phyloP scores from a whole-genome alignment of 2,888 invertebrate genomes.

The Tryphoninae sp. region DNA sequence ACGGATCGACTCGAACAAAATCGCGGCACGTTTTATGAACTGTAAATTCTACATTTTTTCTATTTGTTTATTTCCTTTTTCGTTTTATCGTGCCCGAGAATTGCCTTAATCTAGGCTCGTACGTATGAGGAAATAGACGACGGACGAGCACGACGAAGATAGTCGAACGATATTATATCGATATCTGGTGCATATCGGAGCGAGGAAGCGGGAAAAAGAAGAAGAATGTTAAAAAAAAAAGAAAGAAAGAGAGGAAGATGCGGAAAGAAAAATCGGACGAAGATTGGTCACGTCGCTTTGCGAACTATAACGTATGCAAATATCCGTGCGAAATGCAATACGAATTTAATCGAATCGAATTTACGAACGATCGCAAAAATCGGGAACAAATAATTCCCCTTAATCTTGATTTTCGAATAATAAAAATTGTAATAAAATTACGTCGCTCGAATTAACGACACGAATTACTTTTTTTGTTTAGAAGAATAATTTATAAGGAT shows the following conservation, averaged over 20 bases:
- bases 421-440: too few relatives aligned
- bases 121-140: neutral
- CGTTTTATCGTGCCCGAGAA: neutral
- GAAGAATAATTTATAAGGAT: neutral
- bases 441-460: slow-evolving; percentile 55
- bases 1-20: too few relatives aligned
- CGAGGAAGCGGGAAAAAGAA: slow-evolving; percentile 28
- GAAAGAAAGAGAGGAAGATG: slow-evolving; percentile 35
- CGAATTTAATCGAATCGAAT: too few relatives aligned
- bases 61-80: neutral
- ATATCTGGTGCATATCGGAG: slow-evolving; percentile 74
- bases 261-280: neutral
- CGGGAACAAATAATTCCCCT: too few relatives aligned
- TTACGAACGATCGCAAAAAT: too few relatives aligned
- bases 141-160: slow-evolving; percentile 27
- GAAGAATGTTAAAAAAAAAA: slow-evolving; percentile 65
- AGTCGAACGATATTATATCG: slow-evolving; percentile 67
- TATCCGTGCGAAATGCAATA: too few relatives aligned
- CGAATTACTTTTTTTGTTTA: neutral
- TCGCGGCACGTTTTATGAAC: too few relatives aligned
- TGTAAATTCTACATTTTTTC: neutral
- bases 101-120: slow-evolving; percentile 3
- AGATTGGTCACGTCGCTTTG: too few relatives aligned
- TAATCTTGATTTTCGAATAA: too few relatives aligned
- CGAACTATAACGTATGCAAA: too few relatives aligned